phyloP scores from a whole-genome alignment of 2,797 vertebrate genomes.

The Gila robusta region DNA sequence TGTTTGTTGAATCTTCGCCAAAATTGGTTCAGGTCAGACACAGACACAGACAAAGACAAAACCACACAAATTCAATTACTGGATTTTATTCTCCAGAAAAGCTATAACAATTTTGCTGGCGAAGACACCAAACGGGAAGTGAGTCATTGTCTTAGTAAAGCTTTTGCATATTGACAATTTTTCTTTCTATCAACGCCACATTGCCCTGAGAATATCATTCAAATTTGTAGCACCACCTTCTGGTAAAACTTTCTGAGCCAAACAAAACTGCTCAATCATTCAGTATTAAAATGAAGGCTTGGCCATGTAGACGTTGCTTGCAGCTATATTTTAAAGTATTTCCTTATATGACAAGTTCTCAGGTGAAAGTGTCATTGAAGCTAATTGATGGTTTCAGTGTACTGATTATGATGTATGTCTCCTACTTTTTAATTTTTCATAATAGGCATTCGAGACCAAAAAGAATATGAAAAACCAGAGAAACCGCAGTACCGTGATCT shows the following conservation, averaged over 20 bases:
- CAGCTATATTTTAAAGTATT: background rate
- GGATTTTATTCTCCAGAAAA: slow-evolving; percentile 33
- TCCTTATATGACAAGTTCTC: background rate
- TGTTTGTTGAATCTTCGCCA: slow-evolving; percentile 5
- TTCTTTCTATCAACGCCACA: background rate
- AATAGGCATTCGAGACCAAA: slow-evolving; percentile 89
- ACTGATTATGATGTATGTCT: background rate
- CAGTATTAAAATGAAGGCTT: background rate
- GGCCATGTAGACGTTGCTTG: background rate
- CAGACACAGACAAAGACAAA: slow-evolving; percentile 20
- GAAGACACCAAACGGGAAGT: slow-evolving; percentile 7
- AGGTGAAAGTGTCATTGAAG: slow-evolving; percentile 12
- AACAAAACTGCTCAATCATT: background rate
- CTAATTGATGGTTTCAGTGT: background rate
- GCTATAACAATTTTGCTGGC: slow-evolving; percentile 3
- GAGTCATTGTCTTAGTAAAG: slow-evolving; percentile 11
- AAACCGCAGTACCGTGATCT: slow-evolving; percentile 86
- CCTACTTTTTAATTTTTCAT: background rate
- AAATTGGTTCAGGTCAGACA: slow-evolving; percentile 19
- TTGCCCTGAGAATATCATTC: slow-evolving; percentile 8
- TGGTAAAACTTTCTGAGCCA: background rate
- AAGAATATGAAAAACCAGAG: slow-evolving; percentile 77
- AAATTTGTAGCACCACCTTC: background rate
- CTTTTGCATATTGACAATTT: background rate
- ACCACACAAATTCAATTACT: slow-evolving; percentile 7